Base-by-base conservation (phyloP, 2,888 invertebrate species). In the Macrosoma leucophasiata region DNA sequence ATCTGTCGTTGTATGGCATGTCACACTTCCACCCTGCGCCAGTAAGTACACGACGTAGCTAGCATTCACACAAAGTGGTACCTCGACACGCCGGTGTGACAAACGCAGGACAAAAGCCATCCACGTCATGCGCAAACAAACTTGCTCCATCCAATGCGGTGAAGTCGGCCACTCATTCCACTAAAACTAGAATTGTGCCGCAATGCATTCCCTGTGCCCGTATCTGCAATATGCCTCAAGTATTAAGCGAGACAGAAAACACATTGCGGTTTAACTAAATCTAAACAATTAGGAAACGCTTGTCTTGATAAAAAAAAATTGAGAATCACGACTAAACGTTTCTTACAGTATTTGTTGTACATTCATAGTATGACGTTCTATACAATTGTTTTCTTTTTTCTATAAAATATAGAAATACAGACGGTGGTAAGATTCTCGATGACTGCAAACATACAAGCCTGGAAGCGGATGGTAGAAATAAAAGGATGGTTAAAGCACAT, bases 101-200 rank as follows among this genome's bases (percentile, higher is more conserved):
- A 78, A 75, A 74, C 81, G 76, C 70, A 67, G 77, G 74, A 79
- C 74, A 79, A 62, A 77, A 79, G 74, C 74, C 76, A 76, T 75
- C 70, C 66, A 69, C 71, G 70, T 67, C 84, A 84, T 84, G 84
- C 84, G 79, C 81, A 81, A 82, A 79, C 69, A 68, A 82, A 69
- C 81, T 63, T 73, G 75, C 72, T 78, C 79, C 81, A 79, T 73
- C 74, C 56, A 81, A 79, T 84, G 84, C 82, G 76, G 84, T 82
- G 82, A 78, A 51, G 78, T 79, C 81, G 79, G 82, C 69, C 82
- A 78, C 81, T 78, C 81, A 84, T 82, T 81, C 79, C 78, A 79
- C 84, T 82, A 82, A 74, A 67, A 74, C 78, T 79, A 76, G 57
- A 56, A 60, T 63, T 58, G 69, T 76, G 71, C 66, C 69, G 65